phyloP scores from a whole-genome alignment of 2,113 vertebrate species.

The Esox niger region DNA sequence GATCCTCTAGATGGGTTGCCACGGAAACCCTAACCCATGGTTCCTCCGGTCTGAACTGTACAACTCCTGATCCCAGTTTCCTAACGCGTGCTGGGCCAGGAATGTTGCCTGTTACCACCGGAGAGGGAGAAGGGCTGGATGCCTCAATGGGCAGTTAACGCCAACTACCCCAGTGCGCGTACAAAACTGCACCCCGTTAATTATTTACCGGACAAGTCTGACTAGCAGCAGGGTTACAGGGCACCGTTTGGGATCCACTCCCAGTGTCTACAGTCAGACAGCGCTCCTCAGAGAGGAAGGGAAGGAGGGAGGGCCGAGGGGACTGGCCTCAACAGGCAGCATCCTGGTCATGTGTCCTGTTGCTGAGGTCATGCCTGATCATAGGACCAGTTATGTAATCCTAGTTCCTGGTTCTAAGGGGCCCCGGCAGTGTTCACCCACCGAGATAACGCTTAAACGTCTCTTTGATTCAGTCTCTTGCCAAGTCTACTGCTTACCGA shows the following conservation, averaged over 20 bases:
- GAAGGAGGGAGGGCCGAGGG: constrained; percentile 1
- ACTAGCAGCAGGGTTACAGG: neutral
- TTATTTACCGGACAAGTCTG: too few relatives aligned
- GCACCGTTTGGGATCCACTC: neutral
- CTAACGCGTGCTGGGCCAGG: constrained; percentile 58
- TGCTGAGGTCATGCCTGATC: too few relatives aligned
- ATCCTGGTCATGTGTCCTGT: neutral
- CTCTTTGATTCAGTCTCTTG: too few relatives aligned
- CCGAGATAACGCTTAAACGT: too few relatives aligned
- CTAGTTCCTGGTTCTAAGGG: too few relatives aligned
- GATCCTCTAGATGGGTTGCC: constrained; percentile 64
- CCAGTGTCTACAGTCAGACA: neutral
- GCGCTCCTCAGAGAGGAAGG: constrained; percentile 3
- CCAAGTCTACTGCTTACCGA: too few relatives aligned
- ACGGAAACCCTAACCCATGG: constrained; percentile 60
- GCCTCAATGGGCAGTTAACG: too few relatives aligned
- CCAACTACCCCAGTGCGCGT: neutral
- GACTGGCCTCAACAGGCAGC: neutral
- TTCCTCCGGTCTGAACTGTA: constrained; percentile 51
- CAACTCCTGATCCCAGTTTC: constrained; percentile 56
- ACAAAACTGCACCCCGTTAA: neutral
- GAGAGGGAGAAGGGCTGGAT: too few relatives aligned
- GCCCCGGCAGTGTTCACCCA: too few relatives aligned
- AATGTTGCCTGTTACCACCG: constrained; percentile 59
- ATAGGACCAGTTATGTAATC: too few relatives aligned